These are phyloP conservation scores for Zophobas morio DNA, from an alignment of 1,140 invertebrate species.

Conservation along the genomic window DNA sequence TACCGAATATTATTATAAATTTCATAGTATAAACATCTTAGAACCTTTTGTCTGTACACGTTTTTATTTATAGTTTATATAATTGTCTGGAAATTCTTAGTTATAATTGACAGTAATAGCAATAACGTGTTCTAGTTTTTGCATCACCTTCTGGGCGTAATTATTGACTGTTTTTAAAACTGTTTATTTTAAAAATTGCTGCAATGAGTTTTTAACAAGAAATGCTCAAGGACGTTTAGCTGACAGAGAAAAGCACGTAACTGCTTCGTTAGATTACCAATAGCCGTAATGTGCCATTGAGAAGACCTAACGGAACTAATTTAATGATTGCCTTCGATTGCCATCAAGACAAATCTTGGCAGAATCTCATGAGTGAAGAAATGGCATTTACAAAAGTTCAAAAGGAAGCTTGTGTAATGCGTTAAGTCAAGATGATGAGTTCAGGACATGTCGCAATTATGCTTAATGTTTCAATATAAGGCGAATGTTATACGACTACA, in stretches of 20 bases:
- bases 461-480: slow-evolving; percentile 20
- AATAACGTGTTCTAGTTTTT: too few species aligned
- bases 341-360: slow-evolving; percentile 23
- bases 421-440: slow-evolving; percentile 29
- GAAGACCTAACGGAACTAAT: slow-evolving; percentile 36
- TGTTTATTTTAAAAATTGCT: background rate
- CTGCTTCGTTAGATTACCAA: slow-evolving; percentile 1
- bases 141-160: too few species aligned
- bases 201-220: slow-evolving; percentile 7
- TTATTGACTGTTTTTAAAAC: background rate
- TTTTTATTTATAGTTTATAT: too few species aligned
- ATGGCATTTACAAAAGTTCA: slow-evolving; percentile 25
- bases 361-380: slow-evolving; percentile 18
- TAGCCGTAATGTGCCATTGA: slow-evolving; percentile 18
- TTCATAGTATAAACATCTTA: too few species aligned
- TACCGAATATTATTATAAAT: too few species aligned
- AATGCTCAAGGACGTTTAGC: slow-evolving; percentile 15
- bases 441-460: slow-evolving; percentile 31
- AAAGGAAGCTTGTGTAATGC: slow-evolving; percentile 31
- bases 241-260: slow-evolving; percentile 19
- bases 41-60: too few species aligned
- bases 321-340: slow-evolving; percentile 14
- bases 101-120: too few species aligned
- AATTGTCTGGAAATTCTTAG: too few species aligned
- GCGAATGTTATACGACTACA: slow-evolving; percentile 3